Evolutionary conservation across 2,113 vertebrate genomes (phyloP).

Genomic region (Chaenogobius annularis): DNA sequence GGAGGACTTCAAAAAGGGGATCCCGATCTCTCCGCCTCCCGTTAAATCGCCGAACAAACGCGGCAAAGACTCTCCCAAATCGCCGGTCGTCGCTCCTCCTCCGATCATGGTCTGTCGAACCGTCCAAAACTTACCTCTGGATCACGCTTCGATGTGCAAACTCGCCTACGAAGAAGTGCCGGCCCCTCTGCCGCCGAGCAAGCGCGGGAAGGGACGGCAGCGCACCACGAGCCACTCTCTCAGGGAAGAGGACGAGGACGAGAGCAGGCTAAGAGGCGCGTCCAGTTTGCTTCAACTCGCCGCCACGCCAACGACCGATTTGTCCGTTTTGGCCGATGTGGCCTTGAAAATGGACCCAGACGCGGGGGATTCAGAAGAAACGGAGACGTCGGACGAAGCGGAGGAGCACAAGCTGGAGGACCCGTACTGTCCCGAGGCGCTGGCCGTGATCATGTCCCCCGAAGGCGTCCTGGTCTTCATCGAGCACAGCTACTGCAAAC

Average conservation of each 20-base stretch:
- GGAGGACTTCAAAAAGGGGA: conserved; percentile 65
- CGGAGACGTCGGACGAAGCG: conserved; percentile 82
- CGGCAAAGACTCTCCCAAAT: conserved; percentile 65
- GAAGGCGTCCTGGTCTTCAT: conserved; percentile 74
- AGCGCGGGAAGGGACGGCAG: conserved; percentile 65
- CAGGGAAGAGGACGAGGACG: conserved; percentile 75
- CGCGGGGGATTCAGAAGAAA: conserved; percentile 80
- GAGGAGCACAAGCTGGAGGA: conserved; percentile 80
- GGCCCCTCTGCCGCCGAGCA: conserved; percentile 41
- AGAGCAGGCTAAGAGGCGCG: conserved; percentile 66
- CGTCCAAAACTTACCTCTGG: conserved; percentile 86
- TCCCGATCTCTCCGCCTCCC: conserved; percentile 44
- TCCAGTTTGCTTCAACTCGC: conserved; percentile 79
- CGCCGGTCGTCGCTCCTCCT: conserved; percentile 20
- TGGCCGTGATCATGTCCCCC: conserved; percentile 53
- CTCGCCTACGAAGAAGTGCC: conserved; percentile 74
- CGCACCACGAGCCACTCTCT: conserved; percentile 61
- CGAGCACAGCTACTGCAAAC: conserved; percentile 89
- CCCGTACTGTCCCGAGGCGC: conserved; percentile 48
- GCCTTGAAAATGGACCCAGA: conserved; percentile 84
- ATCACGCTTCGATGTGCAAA: conserved; percentile 88
- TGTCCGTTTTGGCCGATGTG: conserved; percentile 83
- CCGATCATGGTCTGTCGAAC: conserved; percentile 80
- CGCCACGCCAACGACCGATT: conserved; percentile 71
- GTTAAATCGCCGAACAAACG: conserved; percentile 66